Conservation (phyloP, 2,797 vertebrate species). For the Labeo calbasu region DNA sequence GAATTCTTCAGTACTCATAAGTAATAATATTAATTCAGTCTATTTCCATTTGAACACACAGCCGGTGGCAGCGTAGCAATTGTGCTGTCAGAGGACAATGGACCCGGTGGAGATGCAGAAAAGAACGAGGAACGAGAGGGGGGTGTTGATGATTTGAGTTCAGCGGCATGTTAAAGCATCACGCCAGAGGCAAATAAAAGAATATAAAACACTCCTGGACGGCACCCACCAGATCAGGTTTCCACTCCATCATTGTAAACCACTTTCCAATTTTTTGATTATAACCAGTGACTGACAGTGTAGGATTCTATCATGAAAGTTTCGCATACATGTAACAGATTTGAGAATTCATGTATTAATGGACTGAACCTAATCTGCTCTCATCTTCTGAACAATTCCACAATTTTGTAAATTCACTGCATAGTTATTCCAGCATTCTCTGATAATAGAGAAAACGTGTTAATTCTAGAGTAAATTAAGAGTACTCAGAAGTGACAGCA, state of each 20-base stretch:
- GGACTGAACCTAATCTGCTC: neutral
- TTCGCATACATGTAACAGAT: neutral
- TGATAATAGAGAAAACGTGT: neutral
- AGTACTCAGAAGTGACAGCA: neutral
- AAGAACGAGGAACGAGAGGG: neutral
- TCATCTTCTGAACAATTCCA: neutral
- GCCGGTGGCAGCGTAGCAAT: conserved; percentile 41
- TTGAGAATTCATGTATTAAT: neutral
- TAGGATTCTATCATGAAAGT: neutral
- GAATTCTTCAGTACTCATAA: conserved; percentile 45
- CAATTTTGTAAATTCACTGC: conserved; percentile 10
- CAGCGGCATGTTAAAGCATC: conserved; percentile 38
- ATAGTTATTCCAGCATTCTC: neutral
- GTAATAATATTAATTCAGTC: conserved; percentile 52
- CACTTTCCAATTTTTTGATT: conserved; percentile 10
- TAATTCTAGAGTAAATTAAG: neutral
- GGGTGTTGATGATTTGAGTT: conserved; percentile 34
- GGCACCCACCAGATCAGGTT: conserved; percentile 30
- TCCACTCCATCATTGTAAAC: conserved; percentile 22
- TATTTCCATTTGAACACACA: conserved; percentile 51
- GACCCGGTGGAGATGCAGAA: conserved; percentile 36
- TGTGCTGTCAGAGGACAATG: conserved; percentile 55
- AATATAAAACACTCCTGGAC: conserved; percentile 40
- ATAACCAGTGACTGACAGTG: conserved; percentile 2
- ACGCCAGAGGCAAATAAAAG: conserved; percentile 49